Percentiles rank a stretch among this genome's conserved stretches.
phyloP scores from a whole-genome alignment of 2,113 vertebrate species.

The Channa maculata region DNA sequence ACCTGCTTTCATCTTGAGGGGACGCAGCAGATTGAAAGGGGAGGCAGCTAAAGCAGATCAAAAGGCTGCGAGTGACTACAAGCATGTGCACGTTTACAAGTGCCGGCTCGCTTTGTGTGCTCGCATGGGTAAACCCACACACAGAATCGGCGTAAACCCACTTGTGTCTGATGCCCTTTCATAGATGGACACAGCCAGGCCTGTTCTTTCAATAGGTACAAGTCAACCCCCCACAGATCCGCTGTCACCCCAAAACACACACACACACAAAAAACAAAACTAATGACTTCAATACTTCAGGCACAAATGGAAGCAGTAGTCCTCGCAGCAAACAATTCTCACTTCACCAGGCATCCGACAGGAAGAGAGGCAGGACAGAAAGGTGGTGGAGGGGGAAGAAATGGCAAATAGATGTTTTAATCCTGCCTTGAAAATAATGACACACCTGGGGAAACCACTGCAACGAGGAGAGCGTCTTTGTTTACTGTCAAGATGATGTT shows the following conservation, averaged over 20 bases:
- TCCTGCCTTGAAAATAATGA: slow-evolving; percentile 48
- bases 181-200: background rate
- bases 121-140: background rate
- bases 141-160: background rate
- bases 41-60: background rate
- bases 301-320: slow-evolving; percentile 10
- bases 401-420: slow-evolving; percentile 32
- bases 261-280: background rate
- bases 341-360: slow-evolving; percentile 3
- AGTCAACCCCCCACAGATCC: background rate
- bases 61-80: background rate
- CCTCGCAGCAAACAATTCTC: slow-evolving; percentile 37
- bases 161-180: slow-evolving; percentile 16
- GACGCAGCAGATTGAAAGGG: background rate
- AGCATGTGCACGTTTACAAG: slow-evolving; percentile 26
- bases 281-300: slow-evolving; percentile 38
- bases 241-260: background rate
- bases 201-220: background rate
- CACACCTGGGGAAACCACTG: slow-evolving; percentile 29
- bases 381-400: background rate
- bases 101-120: background rate
- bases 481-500: slow-evolving; percentile 28
- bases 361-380: slow-evolving; percentile 3
- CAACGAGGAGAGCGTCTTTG: slow-evolving; percentile 16
- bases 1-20: background rate